Evolutionary conservation across 2,888 invertebrate species (phyloP), one percentile per base, ranked within the genome.

Genomic region (Cryptocheilus praepositus): DNA sequence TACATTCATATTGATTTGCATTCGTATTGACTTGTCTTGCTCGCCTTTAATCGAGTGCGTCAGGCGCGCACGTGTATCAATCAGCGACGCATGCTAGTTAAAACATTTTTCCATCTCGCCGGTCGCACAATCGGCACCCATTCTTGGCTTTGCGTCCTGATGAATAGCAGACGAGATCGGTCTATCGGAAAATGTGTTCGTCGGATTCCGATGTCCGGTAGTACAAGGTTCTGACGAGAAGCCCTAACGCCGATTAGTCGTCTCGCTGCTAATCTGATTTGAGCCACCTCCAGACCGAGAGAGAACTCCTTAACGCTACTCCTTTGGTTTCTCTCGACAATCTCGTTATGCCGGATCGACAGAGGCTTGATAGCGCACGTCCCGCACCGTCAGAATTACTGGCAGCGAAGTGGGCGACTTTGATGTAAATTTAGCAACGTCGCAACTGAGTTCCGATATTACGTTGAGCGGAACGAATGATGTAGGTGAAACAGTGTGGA

Each of bases 301-400:
- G 73, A 77, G 74, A 76, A 74, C 83, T 83, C 83, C 83, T 83
- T 79, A 81, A 80, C 81, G 76, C 75, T 85, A 86, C 85, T 87
- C 85, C 81, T 85, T 87, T 86, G 87, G 86, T 87, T 87, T 87
- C 87, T 81, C 85, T 84, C 74, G 81, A 81, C 83, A 87, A 87
- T 87, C 87, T 85, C 80, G 83, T 87, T 87, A 87, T 66, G 77
- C 72, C 74, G 75, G 79, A 77, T 80, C 71, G 78, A 76, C 75
- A 69, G 25, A 51, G 59, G 36, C 57, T 44, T 21, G 46, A 46
- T 58, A 46, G 45, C 44, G 25, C 18, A n/a, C 36, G 7, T 36
- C 11, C 36, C 36, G 36, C 11, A 11, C 36, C 3, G 36, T 1
- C 36, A 36, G 36, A 36, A 36, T 36, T 36, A 11, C 36, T 36